These are phyloP conservation scores for Ichneumoninae sp. DNA, from an alignment of 2,888 invertebrate species.

Conservation along the genomic window DNA sequence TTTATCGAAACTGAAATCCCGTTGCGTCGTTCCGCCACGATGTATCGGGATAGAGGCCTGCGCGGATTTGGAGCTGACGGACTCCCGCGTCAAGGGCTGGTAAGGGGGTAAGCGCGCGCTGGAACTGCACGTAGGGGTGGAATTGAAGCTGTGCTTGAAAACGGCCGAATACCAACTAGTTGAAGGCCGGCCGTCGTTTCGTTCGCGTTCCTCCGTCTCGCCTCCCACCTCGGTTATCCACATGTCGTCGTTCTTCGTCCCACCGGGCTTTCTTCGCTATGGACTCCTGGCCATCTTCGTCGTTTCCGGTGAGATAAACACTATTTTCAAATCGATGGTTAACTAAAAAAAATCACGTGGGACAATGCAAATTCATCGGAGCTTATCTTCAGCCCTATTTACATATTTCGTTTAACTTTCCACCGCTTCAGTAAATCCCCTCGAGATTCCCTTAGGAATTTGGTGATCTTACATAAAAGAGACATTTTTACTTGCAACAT, in stretches of 20 bases:
- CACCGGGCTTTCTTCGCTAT: constrained; percentile 43
- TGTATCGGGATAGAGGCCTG: constrained; percentile 33
- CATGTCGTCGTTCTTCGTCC: constrained; percentile 51
- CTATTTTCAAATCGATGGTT: neutral
- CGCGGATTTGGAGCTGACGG: constrained; percentile 35
- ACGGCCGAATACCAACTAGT: constrained; percentile 53
- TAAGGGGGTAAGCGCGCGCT: constrained; percentile 60
- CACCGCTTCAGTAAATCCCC: neutral
- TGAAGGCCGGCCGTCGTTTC: constrained; percentile 53
- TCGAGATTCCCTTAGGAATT: neutral
- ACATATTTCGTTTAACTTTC: neutral
- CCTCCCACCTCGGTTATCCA: constrained; percentile 42
- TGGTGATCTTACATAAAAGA: neutral
- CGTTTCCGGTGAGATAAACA: constrained; percentile 45
- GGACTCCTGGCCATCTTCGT: constrained; percentile 53
- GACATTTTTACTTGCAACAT: neutral
- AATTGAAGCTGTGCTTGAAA: constrained; percentile 52
- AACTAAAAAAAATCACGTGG: neutral
- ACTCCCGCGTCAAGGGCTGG: constrained; percentile 36
- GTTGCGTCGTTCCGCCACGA: neutral
- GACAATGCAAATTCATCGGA: neutral
- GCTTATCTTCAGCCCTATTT: neutral
- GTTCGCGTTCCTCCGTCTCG: constrained; percentile 49
- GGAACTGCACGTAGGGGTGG: constrained; percentile 45
- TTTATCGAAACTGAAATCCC: constrained; percentile 3